Base-by-base conservation (phyloP, 1,140 invertebrate genomes). In the Phymastichus coffea region DNA sequence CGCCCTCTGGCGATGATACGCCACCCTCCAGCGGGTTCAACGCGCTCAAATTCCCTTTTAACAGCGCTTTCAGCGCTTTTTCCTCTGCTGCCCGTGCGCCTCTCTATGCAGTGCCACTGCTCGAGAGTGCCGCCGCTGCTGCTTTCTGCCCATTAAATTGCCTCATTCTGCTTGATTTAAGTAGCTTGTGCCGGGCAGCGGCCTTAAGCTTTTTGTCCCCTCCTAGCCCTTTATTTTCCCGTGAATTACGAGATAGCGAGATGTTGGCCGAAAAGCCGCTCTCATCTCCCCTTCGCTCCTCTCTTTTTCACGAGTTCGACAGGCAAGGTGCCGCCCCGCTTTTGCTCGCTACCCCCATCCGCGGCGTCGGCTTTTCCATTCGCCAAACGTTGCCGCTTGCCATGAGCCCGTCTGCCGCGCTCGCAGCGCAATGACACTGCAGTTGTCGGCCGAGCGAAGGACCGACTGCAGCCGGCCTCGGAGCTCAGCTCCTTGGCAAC, bases 31-130 rank as follows among this genome's bases (percentile, higher is more conserved):
- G 26, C 33, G 59, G 28, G 41, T 48, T 62, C 61, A 30, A 63
- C 49, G 56, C 54, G 61, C 52, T 55, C 57, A 63, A 65, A 66
- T 67, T 71, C 58, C 65, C 65, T 70, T 73, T 73, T 72, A 73
- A 62, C 62, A 48, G 57, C 60, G 66, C 68, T 72, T 69, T 72
- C 69, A 71, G 54, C 64, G 65, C 64, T 70, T 68, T 70, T 68
- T 69, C 58, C 61, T 37, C 48, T 43, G 15, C n/a, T 30, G n/a
- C n/a, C n/a, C n/a, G n/a, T 9, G 51, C 44, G 54, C 28, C 40
- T 33, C 14, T 7, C 22, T n/a, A n/a, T n/a, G n/a, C n/a, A n/a
- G n/a, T n/a, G n/a, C n/a, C n/a, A n/a, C n/a, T n/a, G n/a, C n/a
- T n/a, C n/a, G n/a, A n/a, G n/a, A n/a, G n/a, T n/a, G n/a, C n/a